Conservation (phyloP, 1,140 invertebrate species). For the Cardiocondyla obscurior region DNA sequence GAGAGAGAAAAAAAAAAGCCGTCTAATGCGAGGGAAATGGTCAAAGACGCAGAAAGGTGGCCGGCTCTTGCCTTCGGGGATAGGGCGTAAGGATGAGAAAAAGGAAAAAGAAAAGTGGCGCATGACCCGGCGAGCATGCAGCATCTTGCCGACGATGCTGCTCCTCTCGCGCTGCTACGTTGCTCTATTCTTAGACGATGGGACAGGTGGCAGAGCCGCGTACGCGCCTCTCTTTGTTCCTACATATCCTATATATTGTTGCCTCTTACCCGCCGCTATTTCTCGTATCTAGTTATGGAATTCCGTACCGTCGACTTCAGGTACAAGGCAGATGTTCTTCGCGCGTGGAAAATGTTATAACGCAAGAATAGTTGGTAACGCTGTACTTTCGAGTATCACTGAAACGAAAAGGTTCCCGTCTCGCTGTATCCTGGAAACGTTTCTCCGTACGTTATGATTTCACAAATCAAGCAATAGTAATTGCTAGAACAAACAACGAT, state of each 20-base stretch:
- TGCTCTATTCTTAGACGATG: conserved; percentile 79
- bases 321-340: conserved; percentile 18
- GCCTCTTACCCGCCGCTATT: conserved; percentile 56
- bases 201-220: conserved; percentile 77
- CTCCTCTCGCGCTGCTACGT: conserved; percentile 58
- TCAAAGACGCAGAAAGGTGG: conserved; percentile 17
- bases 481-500: background rate
- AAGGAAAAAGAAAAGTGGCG: conserved; percentile 55
- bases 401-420: background rate
- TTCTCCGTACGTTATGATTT: too few species aligned
- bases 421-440: too few species aligned
- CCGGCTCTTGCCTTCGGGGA: conserved; percentile 53
- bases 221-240: conserved; percentile 52
- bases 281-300: conserved; percentile 62
- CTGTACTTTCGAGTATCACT: background rate
- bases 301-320: conserved; percentile 16
- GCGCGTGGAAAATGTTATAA: conserved; percentile 6
- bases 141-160: conserved; percentile 77
- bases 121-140: conserved; percentile 75
- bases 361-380: background rate
- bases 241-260: conserved; percentile 34
- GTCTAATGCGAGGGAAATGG: background rate
- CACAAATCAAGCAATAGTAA: too few species aligned
- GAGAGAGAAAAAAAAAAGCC: conserved; percentile 61
- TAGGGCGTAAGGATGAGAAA: conserved; percentile 63